Evolutionary conservation across 1,140 invertebrate genomes (phyloP), one percentile per base, ranked within the genome.

Genomic region (Drosophila mojavensis): DNA sequence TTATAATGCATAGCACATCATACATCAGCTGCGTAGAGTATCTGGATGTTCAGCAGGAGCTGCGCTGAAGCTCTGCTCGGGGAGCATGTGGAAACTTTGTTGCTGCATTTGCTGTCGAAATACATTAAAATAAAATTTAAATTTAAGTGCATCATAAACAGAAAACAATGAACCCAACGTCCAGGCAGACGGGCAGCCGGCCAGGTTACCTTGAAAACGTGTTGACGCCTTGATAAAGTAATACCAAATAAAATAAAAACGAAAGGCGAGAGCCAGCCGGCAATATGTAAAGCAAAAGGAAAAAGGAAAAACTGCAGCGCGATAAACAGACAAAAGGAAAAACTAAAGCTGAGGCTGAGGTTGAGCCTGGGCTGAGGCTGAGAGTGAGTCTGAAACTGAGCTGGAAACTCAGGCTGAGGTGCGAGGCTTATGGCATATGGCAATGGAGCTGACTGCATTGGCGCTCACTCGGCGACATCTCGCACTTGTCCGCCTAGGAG

Each of bases 121-220:
- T 48, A 77, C 73, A 84, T 86, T 68, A 73, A 86, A 86, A 86
- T 86, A 86, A 86, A 86, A 86, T 86, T 86, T 86, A 86, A 86
- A 79, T 73, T 86, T 79, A 81, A 86, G 79, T 70, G 78, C 82
- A 75, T 81, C 75, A 74, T 81, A 86, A 86, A 86, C 64, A 70
- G 53, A 73, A 72, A 67, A 78, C 83, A 81, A 86, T 79, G 63
- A 76, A 85, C 60, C 66, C 83, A 63, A 41, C 79, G 66, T 63
- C 65, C 64, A 39, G n/a, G 11, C 45, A 39, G 30, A 17, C 26
- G 15, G 53, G 10, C 50, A 13, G 43, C 1, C 54, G 59, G 48
- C 26, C 24, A 63, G 45, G 59, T 56, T 78, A 74, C 53, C 74
- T 74, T 66, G 45, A 43, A 68, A 77, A 79, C 69, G 61, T 73